These are phyloP conservation scores for Dendrophyllia cribrosa DNA, from an alignment of 64 coral and sea anemone genomes.

Conservation along the genomic window DNA sequence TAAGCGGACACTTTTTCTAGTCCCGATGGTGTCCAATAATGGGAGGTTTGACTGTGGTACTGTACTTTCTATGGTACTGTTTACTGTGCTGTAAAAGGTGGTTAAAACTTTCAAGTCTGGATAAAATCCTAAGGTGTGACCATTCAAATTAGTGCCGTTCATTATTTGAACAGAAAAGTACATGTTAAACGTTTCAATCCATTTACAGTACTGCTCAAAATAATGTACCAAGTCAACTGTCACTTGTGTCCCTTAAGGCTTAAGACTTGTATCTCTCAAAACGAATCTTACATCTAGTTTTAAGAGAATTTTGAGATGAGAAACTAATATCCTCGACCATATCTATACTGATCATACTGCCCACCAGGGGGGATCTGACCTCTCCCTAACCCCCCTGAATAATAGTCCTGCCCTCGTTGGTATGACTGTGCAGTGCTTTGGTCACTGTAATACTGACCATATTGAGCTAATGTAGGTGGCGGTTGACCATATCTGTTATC, in stretches of 20 bases:
- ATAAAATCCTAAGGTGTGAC: not conserved
- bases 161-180: no score
- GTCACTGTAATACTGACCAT: not conserved
- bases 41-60: not conserved
- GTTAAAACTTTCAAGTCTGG: not conserved
- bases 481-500: not conserved
- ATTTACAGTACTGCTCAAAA: no score
- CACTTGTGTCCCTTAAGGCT: no score
- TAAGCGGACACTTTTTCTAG: no score
- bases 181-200: no score
- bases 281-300: no score
- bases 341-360: not conserved
- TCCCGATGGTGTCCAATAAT: no score
- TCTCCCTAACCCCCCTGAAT: not conserved
- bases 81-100: not conserved
- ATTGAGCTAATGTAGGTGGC: not conserved
- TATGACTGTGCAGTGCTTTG: not conserved
- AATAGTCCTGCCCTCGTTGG: not conserved
- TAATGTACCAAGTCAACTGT: no score
- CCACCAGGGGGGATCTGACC: not conserved
- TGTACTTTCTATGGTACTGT: not conserved
- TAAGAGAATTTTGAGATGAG: no score
- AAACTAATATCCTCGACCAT: slow-evolving; percentile 5
- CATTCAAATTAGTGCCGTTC: no score
- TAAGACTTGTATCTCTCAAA: no score